These are phyloP conservation scores for Eupeodes luniger DNA, from an alignment of 2,888 invertebrate genomes.

Conservation along the genomic window DNA sequence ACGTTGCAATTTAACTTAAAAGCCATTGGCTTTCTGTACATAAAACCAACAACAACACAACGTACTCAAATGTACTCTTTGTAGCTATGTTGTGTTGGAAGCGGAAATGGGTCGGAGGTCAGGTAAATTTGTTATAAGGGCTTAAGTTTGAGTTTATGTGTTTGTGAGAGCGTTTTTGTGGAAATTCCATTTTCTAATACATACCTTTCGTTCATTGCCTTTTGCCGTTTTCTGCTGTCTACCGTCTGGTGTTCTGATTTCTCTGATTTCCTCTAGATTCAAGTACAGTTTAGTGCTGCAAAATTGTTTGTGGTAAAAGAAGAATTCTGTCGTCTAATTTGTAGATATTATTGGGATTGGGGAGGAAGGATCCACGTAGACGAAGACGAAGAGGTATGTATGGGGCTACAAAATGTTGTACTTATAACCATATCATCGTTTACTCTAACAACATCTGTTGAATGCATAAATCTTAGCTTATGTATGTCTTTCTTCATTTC, in stretches of 20 bases:
- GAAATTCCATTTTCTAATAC: conserved; percentile 45
- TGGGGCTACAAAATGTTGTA: conserved; percentile 17
- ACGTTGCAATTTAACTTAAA: conserved; percentile 25
- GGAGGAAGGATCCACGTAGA: neutral
- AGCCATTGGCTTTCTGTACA: conserved; percentile 50
- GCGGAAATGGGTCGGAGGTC: too few relatives aligned
- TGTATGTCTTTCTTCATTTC: neutral
- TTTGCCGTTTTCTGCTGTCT: neutral
- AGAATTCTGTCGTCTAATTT: conserved; percentile 24
- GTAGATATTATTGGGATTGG: neutral
- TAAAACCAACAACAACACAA: neutral
- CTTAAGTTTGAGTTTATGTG: too few relatives aligned
- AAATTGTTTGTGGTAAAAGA: conserved; percentile 20
- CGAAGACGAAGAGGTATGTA: neutral
- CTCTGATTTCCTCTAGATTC: conserved; percentile 38
- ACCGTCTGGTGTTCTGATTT: conserved; percentile 9
- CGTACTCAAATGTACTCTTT: neutral
- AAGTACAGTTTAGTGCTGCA: conserved; percentile 14
- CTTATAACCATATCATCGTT: conserved; percentile 68
- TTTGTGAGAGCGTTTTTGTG: neutral
- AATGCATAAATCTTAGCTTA: conserved; percentile 68
- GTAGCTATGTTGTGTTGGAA: too few relatives aligned
- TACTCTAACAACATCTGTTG: conserved; percentile 69
- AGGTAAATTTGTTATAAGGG: neutral
- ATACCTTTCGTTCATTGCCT: conserved; percentile 37